These are phyloP conservation scores for Rhegmatorhina hoffmannsi DNA, from an alignment of 2,113 vertebrate species.

Conservation along the genomic window DNA sequence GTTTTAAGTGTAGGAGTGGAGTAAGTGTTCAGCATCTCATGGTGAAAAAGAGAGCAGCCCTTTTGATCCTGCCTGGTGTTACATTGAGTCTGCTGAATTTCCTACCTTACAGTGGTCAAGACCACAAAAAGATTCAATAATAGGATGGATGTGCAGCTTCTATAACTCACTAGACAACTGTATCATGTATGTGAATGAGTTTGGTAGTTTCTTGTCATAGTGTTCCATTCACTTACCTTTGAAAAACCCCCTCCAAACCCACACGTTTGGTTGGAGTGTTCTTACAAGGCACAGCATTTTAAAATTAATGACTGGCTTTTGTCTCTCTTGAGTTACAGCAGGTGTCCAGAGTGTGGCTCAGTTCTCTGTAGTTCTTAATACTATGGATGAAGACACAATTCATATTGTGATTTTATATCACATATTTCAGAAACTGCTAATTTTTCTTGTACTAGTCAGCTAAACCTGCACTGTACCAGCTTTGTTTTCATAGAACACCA, in stretches of 20 bases:
- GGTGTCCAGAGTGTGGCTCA: not conserved
- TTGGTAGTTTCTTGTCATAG: not conserved
- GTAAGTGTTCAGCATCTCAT: not conserved
- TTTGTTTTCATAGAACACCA: not conserved
- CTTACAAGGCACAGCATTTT: not conserved
- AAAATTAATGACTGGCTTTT: not conserved
- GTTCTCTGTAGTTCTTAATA: not conserved
- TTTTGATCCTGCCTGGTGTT: not conserved
- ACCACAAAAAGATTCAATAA: not conserved
- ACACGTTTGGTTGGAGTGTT: not conserved
- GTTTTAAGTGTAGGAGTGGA: not conserved
- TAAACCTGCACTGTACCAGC: not conserved
- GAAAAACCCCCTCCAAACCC: not conserved
- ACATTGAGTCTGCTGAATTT: not conserved
- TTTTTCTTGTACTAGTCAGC: not conserved
- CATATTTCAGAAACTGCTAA: not conserved
- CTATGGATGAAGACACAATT: not conserved
- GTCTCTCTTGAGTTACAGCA: not conserved
- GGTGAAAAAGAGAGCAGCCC: not conserved
- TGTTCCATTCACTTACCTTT: not conserved
- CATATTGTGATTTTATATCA: not conserved
- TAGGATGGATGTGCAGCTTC: not conserved
- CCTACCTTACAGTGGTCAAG: rapidly evolving
- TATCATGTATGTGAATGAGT: not conserved
- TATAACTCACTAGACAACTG: not conserved